Base-by-base conservation (phyloP, 1,140 invertebrate genomes). In the Diabrotica virgifera region DNA sequence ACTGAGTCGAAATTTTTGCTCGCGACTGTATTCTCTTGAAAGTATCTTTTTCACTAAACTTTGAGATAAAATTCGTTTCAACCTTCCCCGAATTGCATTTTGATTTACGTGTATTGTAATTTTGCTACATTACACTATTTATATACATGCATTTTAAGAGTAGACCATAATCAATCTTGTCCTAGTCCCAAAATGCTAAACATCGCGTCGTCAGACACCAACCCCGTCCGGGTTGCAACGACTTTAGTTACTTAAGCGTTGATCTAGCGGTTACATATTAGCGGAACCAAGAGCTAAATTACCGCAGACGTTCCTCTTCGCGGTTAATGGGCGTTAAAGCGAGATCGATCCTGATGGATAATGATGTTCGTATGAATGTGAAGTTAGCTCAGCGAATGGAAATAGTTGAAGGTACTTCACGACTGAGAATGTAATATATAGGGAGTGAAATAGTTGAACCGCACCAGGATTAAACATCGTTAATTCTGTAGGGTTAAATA, bases 311-410 rank as follows among this genome's bases (percentile, higher is more conserved):
- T 55, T 55, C 5, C 13, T 14, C 14, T 55, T 24, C 9, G 53
- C 53, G 53, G 12, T 24, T 55, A 55, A 55, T 55, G 53, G 53
- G 53, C 53, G 24, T 55, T 55, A 24, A 55, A 24, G 7, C 53
- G 35, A 36, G 24, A 55, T 55, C 53, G 9, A 55, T 55, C 12
- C 53, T 55, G 53, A 55, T 55, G 53, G 53, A 55, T 55, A 55
- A 55, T 55, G 53, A 55, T 55, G 53, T 55, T 55, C 24, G 24
- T 24, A 14, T 11, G 24, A 46, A 46, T 46, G 40, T 46, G n/a
- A 46, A 46, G 8, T n/a, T 46, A 46, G 40, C 40, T 46, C n/a
- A 46, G n/a, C 40, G 40, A 46, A 46, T 46, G 40, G 8, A 46
- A 46, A 46, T 46, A 46, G 8, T 46, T 46, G 8, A n/a, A 46